These are phyloP conservation scores for Rhadina sibilatrix DNA, from an alignment of 2,113 vertebrate species.

Conservation along the genomic window DNA sequence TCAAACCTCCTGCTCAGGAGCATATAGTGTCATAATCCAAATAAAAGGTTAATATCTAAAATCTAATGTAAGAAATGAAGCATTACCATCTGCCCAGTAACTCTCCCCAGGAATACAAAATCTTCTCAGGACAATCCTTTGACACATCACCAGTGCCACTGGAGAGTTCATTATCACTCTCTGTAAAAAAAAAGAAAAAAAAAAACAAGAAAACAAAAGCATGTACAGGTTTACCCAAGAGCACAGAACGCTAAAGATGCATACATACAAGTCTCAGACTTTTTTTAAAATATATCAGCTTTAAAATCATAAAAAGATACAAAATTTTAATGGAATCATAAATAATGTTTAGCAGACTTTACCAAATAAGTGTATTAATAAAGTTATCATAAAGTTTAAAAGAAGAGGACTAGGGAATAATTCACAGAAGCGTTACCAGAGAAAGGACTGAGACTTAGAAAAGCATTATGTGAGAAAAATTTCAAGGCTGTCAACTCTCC, in stretches of 20 bases:
- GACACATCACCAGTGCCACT: slow-evolving; percentile 98
- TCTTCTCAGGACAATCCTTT: slow-evolving; percentile 98
- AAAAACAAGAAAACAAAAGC: not conserved
- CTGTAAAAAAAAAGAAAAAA: slow-evolving; percentile 68
- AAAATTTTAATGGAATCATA: not conserved
- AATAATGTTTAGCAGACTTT: not conserved
- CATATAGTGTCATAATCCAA: not conserved
- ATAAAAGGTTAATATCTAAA: not conserved
- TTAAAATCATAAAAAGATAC: not conserved
- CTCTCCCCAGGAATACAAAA: slow-evolving; percentile 95
- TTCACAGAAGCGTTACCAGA: not conserved
- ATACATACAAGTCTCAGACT: not conserved
- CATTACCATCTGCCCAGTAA: slow-evolving; percentile 92
- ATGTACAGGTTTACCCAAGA: slow-evolving; percentile 1
- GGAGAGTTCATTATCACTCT: slow-evolving; percentile 95
- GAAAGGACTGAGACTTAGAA: not conserved
- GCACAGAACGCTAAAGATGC: not conserved
- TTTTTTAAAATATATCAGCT: not conserved
- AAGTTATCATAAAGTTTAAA: not conserved
- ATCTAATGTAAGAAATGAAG: slow-evolving; percentile 24
- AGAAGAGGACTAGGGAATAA: not conserved
- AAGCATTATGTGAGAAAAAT: not conserved
- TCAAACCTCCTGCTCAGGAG: not conserved
- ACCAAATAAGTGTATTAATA: not conserved
- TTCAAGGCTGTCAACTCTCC: not conserved